Percentiles rank a stretch among this genome's conserved stretches.
These are phyloP conservation scores for Agapornis canus DNA, from an alignment of 2,797 vertebrate species.

Conservation along the genomic window DNA sequence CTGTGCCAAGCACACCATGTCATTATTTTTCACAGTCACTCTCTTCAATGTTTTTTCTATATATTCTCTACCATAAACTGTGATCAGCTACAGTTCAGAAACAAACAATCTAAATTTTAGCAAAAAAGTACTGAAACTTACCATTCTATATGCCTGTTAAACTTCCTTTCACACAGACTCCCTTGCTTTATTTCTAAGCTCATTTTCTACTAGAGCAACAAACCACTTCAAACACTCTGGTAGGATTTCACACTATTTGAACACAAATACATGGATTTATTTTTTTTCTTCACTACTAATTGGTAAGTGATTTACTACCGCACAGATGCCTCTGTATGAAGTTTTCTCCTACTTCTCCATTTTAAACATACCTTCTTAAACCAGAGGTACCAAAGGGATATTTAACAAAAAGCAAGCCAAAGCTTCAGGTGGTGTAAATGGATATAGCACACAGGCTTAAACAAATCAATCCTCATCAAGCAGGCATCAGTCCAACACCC, in stretches of 20 bases:
- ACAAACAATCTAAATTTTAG: not conserved
- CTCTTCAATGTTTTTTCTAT: not conserved
- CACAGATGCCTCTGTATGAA: not conserved
- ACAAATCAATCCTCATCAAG: not conserved
- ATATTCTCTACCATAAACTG: not conserved
- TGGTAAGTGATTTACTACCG: not conserved
- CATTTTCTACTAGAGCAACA: not conserved
- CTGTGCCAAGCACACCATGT: not conserved
- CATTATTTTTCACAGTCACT: not conserved
- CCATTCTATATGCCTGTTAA: accelerated
- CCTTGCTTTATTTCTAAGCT: not conserved
- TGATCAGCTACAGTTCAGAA: not conserved
- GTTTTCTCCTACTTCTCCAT: not conserved
- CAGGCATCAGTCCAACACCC: not conserved
- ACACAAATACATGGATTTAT: not conserved
- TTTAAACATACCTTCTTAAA: not conserved
- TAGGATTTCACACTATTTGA: not conserved
- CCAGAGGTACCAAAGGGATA: not conserved
- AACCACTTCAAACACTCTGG: not conserved
- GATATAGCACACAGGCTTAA: not conserved
- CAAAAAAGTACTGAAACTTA: not conserved
- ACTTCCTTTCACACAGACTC: not conserved
- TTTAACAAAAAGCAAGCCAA: not conserved
- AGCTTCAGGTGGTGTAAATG: not conserved
- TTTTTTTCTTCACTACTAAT: not conserved